Base-by-base conservation (phyloP, 2,113 vertebrate species). In the Psilopsiagon aurifrons region DNA sequence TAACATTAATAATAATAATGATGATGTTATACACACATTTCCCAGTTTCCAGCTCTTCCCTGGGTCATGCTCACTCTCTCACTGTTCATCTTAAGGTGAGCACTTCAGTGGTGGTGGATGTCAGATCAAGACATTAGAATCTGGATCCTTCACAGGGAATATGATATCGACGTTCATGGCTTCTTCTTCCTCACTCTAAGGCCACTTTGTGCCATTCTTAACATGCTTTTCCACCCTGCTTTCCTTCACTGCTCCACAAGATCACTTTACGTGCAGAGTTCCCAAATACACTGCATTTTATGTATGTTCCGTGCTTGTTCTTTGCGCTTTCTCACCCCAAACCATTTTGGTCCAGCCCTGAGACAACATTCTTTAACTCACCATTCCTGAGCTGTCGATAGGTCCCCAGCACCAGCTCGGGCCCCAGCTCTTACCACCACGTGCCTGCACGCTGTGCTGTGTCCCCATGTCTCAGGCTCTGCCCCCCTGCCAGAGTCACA, bases 401-500 rank as follows among this genome's bases (percentile, higher is more conserved):
- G 51, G 51, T 44, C 49, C 15, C 12, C 10, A 11, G 41, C 1
- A 1, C 7, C 91, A 81, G 37, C 13, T 46, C 55, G 41, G 33
- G 35, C 43, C 31, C 57, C 13, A 25, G 4, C 37, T 51, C 59
- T 37, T 59, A 29, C 12, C 59, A 8, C 59, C 44, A 54, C 1
- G 2, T 24, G 27, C 75, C 74, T 29, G 15, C 37, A n/a, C 12
- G 6, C 19, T 57, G 55, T 57, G 55, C 39, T 4, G 0, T 13
- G 37, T 22, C 13, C n/a, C 43, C 16, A 1, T 12, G 9, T 17
- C 79, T 7, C n/a, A 46, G 85, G 41, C 49, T 29, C 71, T 23
- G 27, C 27, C 27, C 2, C 12, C 28, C 44, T 19, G 39, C 73
- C 83, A 57, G 37, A 16, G 1, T 0, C 0, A 4, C 3, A 1